Evolutionary conservation across 2,797 vertebrate species (phyloP).

Genomic region (Cuculus canorus): DNA sequence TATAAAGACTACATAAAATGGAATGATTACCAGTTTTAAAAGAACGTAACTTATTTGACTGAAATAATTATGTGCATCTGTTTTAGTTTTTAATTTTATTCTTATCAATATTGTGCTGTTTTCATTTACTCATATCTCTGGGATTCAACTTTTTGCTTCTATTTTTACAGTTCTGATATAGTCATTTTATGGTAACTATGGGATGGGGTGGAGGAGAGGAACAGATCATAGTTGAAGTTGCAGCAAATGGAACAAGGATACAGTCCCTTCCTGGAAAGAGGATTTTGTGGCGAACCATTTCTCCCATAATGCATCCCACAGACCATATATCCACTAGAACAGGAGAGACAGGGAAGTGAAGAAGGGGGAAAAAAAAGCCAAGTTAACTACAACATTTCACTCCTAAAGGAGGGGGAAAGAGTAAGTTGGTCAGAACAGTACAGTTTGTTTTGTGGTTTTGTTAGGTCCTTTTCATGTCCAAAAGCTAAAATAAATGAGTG

Average conservation of each 20-base stretch:
- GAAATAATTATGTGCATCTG: slow-evolving; percentile 28
- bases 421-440: slow-evolving; percentile 75
- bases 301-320: slow-evolving; percentile 95
- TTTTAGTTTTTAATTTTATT: slow-evolving; percentile 23
- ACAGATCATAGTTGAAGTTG: slow-evolving; percentile 65
- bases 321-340: slow-evolving; percentile 94
- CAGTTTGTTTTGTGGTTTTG: slow-evolving; percentile 47
- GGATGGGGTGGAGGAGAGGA: slow-evolving; percentile 38
- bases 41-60: neutral
- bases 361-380: slow-evolving; percentile 77
- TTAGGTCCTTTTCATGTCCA: neutral
- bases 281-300: slow-evolving; percentile 99
- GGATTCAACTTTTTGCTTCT: slow-evolving; percentile 76
- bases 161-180: slow-evolving; percentile 70
- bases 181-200: slow-evolving; percentile 60
- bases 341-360: slow-evolving; percentile 80
- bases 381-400: slow-evolving; percentile 79
- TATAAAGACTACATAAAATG: neutral
- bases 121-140: slow-evolving; percentile 36
- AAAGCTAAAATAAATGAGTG: slow-evolving; percentile 4
- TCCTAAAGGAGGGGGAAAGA: slow-evolving; percentile 75
- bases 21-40: neutral
- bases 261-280: slow-evolving; percentile 99
- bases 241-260: slow-evolving; percentile 98
- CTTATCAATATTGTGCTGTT: neutral